Evolutionary conservation across 2,113 vertebrate genomes (phyloP).

Genomic region (Monopterus albus): DNA sequence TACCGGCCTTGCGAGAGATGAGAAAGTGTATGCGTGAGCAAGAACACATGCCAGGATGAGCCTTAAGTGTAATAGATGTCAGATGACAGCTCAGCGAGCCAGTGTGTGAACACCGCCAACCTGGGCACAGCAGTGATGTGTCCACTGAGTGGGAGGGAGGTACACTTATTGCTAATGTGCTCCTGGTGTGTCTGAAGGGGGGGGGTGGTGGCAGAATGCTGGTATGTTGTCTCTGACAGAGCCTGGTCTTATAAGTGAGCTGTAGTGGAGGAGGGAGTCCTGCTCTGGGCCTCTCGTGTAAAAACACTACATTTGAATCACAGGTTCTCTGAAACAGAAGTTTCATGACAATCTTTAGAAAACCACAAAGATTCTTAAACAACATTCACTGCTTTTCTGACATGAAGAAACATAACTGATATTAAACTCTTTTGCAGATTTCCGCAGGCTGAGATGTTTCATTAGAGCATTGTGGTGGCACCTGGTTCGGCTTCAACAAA

Average conservation of each 20-base stretch:
- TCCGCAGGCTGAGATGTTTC: no score
- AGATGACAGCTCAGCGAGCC: conserved; percentile 51
- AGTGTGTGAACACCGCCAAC: conserved; percentile 67
- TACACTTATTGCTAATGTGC: conserved; percentile 24
- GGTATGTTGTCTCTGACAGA: background rate
- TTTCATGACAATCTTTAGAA: no score
- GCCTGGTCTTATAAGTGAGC: background rate
- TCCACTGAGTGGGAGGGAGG: background rate
- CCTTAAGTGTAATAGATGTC: conserved; percentile 80
- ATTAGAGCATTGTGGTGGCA: no score
- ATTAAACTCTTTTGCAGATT: background rate
- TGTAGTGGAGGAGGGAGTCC: background rate
- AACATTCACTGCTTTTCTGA: no score
- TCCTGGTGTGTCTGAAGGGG: conserved; percentile 22
- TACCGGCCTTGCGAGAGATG: conserved; percentile 57
- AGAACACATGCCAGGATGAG: conserved; percentile 70
- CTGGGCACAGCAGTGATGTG: conserved; percentile 55
- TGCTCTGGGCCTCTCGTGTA: background rate
- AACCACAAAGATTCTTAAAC: no score
- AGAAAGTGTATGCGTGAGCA: conserved; percentile 21
- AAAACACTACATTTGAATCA: background rate
- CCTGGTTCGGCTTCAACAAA: no score
- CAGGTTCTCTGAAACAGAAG: no score
- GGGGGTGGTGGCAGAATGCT: background rate
- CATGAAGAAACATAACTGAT: background rate